These are phyloP conservation scores for Sebastes glaucus DNA, from an alignment of 2,797 vertebrate species.

Conservation along the genomic window DNA sequence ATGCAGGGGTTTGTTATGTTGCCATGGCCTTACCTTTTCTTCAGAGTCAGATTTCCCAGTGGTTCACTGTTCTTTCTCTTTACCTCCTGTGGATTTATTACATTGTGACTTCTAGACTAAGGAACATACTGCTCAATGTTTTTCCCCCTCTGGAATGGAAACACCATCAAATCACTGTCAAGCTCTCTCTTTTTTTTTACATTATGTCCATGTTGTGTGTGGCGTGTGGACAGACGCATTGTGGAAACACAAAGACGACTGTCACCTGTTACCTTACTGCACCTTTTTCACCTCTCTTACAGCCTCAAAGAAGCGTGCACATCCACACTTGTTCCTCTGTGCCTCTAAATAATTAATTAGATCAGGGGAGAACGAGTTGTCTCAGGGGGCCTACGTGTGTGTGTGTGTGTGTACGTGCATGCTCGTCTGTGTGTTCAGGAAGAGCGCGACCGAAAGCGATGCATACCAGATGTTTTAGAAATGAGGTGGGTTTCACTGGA, in stretches of 20 bases:
- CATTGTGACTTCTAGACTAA: conserved; percentile 1
- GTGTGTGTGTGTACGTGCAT: neutral
- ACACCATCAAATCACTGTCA: conserved; percentile 3
- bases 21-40: neutral
- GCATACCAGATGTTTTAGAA: conserved; percentile 83
- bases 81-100: conserved; percentile 27
- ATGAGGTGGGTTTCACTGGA: conserved; percentile 82
- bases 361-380: conserved; percentile 45
- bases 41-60: conserved; percentile 8
- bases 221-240: neutral
- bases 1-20: neutral
- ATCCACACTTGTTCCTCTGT: neutral
- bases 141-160: conserved; percentile 17
- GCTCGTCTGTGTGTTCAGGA: conserved; percentile 40
- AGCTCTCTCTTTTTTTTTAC: neutral
- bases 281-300: neutral
- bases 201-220: neutral
- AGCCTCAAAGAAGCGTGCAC: neutral
- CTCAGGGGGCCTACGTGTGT: neutral
- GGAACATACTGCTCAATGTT: neutral
- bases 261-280: conserved; percentile 53
- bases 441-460: conserved; percentile 63
- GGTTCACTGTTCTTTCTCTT: neutral
- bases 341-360: conserved; percentile 68
- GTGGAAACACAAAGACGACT: conserved; percentile 1